phyloP scores from a whole-genome alignment of 2,888 invertebrate species.

The Plagodis pulveraria region DNA sequence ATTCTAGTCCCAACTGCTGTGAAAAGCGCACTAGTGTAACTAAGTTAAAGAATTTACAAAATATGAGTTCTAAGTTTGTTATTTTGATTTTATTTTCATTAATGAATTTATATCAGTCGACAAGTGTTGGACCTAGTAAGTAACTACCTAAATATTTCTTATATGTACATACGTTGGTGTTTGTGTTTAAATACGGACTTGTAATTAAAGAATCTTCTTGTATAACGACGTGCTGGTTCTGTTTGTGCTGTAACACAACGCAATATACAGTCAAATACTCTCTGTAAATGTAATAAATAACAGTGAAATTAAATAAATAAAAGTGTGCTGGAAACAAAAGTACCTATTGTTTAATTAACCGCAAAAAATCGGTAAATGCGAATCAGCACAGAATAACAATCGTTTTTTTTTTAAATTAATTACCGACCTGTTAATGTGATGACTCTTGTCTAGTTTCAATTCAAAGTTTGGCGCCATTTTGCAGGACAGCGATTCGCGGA shows the following conservation, averaged over 20 bases:
- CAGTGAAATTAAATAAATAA: too few relatives aligned
- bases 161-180: not conserved
- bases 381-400: too few relatives aligned
- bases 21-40: slow-evolving; percentile 7
- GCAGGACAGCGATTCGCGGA: slow-evolving; percentile 58
- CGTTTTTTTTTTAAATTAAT: too few relatives aligned
- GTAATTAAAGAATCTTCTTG: too few relatives aligned
- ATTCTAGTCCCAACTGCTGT: slow-evolving; percentile 10
- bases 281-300: too few relatives aligned
- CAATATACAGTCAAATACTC: too few relatives aligned
- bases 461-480: slow-evolving; percentile 21
- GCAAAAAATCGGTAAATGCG: too few relatives aligned
- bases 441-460: not conserved
- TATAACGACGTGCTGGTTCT: too few relatives aligned
- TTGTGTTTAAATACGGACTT: not conserved
- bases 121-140: slow-evolving; percentile 57
- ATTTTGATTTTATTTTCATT: slow-evolving; percentile 50
- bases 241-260: too few relatives aligned
- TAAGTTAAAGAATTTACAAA: not conserved
- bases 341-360: too few relatives aligned
- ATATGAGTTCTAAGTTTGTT: slow-evolving; percentile 57
- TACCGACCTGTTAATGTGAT: too few relatives aligned
- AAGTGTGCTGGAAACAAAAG: too few relatives aligned
- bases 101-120: slow-evolving; percentile 57
- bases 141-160: slow-evolving; percentile 3